Conservation (phyloP, 2,888 invertebrate species). For the Ichneumoninae sp. region DNA sequence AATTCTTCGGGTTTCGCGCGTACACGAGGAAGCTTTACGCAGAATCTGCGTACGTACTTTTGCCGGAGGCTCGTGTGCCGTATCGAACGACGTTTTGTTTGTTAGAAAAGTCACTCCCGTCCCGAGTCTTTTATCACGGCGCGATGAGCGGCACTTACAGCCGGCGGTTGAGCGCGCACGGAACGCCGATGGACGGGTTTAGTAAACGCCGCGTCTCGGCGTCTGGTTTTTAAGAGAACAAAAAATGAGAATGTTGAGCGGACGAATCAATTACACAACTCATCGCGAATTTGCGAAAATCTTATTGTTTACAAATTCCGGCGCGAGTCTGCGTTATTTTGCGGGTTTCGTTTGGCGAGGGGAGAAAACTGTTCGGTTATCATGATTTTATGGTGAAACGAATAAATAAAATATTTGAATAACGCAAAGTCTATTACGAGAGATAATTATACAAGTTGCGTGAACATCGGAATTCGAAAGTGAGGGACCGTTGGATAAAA, state of each 20-base stretch:
- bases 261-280: constrained; percentile 45
- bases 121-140: constrained; percentile 39
- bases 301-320: constrained; percentile 40
- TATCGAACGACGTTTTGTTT: constrained; percentile 63
- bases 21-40: constrained; percentile 45
- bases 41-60: constrained; percentile 54
- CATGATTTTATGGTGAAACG: too few species aligned
- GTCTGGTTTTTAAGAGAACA: constrained; percentile 40
- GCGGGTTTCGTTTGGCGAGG: background rate
- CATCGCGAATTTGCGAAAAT: constrained; percentile 31
- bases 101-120: constrained; percentile 64
- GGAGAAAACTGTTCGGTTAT: constrained; percentile 6
- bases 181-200: constrained; percentile 45
- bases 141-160: constrained; percentile 19
- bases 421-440: too few species aligned
- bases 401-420: too few species aligned
- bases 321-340: constrained; percentile 26
- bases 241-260: constrained; percentile 17
- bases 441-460: too few species aligned
- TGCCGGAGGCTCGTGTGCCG: background rate
- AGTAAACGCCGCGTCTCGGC: constrained; percentile 51
- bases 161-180: constrained; percentile 25
- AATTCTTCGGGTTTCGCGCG: constrained; percentile 51
- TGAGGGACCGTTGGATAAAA: too few species aligned
- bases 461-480: too few species aligned